These are phyloP conservation scores for Atlantisia rogersi DNA, from an alignment of 2,113 vertebrate species.

Conservation along the genomic window DNA sequence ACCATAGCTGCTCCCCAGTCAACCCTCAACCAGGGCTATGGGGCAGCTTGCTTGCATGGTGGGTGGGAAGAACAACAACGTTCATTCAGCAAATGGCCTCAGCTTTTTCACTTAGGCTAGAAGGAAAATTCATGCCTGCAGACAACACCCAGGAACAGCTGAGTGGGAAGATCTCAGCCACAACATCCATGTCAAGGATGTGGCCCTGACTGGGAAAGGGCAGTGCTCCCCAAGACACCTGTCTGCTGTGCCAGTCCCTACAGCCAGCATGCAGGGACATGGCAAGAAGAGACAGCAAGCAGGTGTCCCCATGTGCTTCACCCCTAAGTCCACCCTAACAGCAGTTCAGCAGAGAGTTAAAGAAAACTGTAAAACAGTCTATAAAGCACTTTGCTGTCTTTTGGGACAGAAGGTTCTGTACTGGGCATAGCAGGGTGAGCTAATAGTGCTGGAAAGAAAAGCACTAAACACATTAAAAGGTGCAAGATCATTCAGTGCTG, in stretches of 20 bases:
- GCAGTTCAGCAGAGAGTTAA: background rate
- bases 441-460: background rate
- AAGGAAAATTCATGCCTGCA: background rate
- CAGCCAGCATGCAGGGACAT: background rate
- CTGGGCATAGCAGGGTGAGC: background rate
- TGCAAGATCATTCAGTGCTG: background rate
- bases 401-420: background rate
- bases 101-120: background rate
- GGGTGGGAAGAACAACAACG: background rate
- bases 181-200: background rate
- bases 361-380: background rate
- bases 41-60: background rate
- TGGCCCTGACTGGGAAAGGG: background rate
- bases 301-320: background rate
- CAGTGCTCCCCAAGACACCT: rapidly evolving
- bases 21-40: background rate
- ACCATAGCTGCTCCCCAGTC: background rate
- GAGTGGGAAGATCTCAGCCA: background rate
- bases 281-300: background rate
- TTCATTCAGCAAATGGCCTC: background rate
- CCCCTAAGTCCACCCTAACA: background rate
- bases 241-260: background rate
- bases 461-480: background rate
- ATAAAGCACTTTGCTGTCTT: background rate
- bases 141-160: background rate